Conservation (phyloP, 2,888 invertebrate genomes). For the Dinocampus coccinellae region DNA sequence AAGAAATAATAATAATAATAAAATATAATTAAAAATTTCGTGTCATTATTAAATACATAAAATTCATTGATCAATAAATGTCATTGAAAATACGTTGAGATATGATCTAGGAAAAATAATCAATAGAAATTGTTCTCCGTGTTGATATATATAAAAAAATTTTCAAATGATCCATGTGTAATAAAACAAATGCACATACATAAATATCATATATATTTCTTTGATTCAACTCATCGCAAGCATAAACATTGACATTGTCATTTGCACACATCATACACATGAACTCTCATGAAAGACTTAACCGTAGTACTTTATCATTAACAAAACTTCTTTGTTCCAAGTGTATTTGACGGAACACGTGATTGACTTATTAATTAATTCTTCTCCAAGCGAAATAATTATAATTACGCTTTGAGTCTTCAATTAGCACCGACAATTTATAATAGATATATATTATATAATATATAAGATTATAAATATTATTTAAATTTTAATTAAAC, state of each 20-base stretch:
- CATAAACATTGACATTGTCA: not conserved
- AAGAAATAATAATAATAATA: conserved; percentile 2
- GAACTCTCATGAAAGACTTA: not conserved
- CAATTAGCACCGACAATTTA: not conserved
- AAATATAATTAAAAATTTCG: conserved; percentile 14
- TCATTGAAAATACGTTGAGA: conserved; percentile 26
- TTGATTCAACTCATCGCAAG: not conserved
- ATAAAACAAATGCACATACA: not conserved
- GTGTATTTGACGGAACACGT: not conserved
- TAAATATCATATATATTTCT: not conserved
- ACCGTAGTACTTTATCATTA: conserved; percentile 19
- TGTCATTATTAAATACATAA: conserved; percentile 26
- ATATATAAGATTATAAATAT: conserved; percentile 30
- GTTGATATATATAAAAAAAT: conserved; percentile 17
- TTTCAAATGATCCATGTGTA: conserved; percentile 9
- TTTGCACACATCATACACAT: too few relatives aligned
- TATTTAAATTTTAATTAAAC: conserved; percentile 31
- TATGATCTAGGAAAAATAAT: conserved; percentile 21
- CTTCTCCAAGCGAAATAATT: not conserved
- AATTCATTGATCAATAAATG: conserved; percentile 30
- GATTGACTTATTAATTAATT: not conserved
- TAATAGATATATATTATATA: not conserved
- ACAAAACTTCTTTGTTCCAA: conserved; percentile 6
- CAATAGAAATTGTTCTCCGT: conserved; percentile 23
- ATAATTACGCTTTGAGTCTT: not conserved